These are phyloP conservation scores for Periophthalmus modestus DNA, from an alignment of 2,113 vertebrate genomes.

Conservation along the genomic window DNA sequence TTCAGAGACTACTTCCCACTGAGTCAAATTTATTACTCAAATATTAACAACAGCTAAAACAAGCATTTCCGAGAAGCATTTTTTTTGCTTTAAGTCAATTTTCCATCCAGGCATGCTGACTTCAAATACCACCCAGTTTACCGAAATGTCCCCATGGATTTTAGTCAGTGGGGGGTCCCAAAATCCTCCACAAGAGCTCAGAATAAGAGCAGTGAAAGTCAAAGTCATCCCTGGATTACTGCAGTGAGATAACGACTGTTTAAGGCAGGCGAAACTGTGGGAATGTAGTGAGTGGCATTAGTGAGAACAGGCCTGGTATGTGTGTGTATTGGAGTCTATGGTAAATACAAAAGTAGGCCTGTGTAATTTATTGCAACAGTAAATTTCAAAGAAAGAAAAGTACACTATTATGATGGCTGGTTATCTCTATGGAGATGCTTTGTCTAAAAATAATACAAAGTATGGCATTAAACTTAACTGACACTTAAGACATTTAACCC, in stretches of 20 bases:
- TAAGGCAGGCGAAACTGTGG: conserved; percentile 46
- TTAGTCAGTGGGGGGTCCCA: conserved; percentile 61
- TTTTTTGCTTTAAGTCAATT: conserved; percentile 23
- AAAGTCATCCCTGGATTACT: conserved; percentile 32
- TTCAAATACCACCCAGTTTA: conserved; percentile 25
- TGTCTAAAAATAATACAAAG: too few species aligned
- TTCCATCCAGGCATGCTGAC: conserved; percentile 31
- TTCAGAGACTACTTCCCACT: conserved; percentile 8
- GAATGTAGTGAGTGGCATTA: conserved; percentile 30
- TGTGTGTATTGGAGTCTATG: background rate
- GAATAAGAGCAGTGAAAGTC: conserved; percentile 20
- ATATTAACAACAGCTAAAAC: background rate
- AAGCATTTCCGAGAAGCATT: background rate
- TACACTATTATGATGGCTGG: too few species aligned
- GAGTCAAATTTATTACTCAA: conserved; percentile 9
- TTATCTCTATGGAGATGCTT: too few species aligned
- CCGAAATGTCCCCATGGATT: conserved; percentile 38
- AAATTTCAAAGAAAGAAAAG: background rate
- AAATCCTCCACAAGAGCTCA: conserved; percentile 52
- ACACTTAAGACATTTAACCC: too few species aligned
- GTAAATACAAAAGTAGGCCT: background rate
- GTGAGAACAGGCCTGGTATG: conserved; percentile 26
- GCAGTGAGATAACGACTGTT: conserved; percentile 71
- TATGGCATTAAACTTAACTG: too few species aligned
- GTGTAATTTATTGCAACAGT: background rate